These are phyloP conservation scores for Ephydatia muelleri DNA, from an alignment of 37 sponge, comb jelly and placozoan genomes.

Conservation along the genomic window DNA sequence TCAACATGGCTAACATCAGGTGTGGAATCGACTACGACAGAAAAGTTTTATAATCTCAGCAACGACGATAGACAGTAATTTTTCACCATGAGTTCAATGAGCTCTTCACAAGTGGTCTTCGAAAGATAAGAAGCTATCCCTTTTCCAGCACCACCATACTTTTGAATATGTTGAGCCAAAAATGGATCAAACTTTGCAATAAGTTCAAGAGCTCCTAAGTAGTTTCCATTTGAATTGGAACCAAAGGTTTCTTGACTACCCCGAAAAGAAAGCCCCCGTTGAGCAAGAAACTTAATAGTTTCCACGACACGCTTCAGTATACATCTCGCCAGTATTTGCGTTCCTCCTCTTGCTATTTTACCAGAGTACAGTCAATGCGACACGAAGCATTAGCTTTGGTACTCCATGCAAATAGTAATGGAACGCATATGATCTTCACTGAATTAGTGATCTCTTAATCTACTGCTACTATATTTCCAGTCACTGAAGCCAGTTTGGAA, in stretches of 20 bases:
- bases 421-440: too few species aligned
- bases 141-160: constrained; percentile 26
- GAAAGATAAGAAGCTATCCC: constrained; percentile 33
- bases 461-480: too few species aligned
- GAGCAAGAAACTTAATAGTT: not conserved
- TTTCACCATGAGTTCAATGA: constrained; percentile 26
- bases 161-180: constrained; percentile 2
- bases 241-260: constrained; percentile 23
- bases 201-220: constrained; percentile 32
- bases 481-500: too few species aligned
- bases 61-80: constrained; percentile 5
- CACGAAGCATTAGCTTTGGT: too few species aligned
- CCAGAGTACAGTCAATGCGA: not conserved
- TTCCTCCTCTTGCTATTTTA: not conserved
- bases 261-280: constrained; percentile 24
- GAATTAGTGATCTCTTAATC: too few species aligned
- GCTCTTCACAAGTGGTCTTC: constrained; percentile 23
- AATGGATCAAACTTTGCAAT: constrained; percentile 33
- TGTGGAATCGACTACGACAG: not conserved
- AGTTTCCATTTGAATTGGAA: constrained; percentile 20
- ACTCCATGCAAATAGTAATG: too few species aligned
- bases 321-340: constrained; percentile 33
- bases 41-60: not conserved
- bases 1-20: too few species aligned
- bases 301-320: constrained; percentile 26